phyloP scores from a whole-genome alignment of 2,888 invertebrate species.

The Pardosa pseudoannulata region DNA sequence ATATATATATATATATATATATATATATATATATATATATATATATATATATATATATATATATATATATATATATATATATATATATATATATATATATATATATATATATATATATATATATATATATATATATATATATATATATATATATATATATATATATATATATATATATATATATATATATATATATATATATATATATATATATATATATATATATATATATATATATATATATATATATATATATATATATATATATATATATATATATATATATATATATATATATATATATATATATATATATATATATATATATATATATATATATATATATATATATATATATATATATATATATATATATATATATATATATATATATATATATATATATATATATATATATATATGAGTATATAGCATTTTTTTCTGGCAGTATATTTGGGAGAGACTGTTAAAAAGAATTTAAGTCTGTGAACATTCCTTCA shows the following conservation, averaged over 20 bases:
- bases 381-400: constrained; percentile 5
- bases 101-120: no score
- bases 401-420: constrained; percentile 6
- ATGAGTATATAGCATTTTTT: not conserved
- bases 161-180: not conserved
- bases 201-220: constrained; percentile 6
- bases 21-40: not conserved
- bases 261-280: constrained; percentile 9
- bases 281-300: not conserved
- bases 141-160: not conserved
- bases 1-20: constrained; percentile 6
- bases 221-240: constrained; percentile 9
- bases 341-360: not conserved
- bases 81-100: not conserved
- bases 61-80: constrained; percentile 6
- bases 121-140: no score
- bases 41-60: constrained; percentile 9
- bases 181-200: not conserved
- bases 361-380: not conserved
- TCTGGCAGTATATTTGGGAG: no score
- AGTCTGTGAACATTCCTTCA: no score
- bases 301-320: no score
- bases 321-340: not conserved
- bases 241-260: constrained; percentile 5
- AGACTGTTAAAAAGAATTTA: no score